Conservation (phyloP, 2,888 invertebrate species). For the Dicycla oo region DNA sequence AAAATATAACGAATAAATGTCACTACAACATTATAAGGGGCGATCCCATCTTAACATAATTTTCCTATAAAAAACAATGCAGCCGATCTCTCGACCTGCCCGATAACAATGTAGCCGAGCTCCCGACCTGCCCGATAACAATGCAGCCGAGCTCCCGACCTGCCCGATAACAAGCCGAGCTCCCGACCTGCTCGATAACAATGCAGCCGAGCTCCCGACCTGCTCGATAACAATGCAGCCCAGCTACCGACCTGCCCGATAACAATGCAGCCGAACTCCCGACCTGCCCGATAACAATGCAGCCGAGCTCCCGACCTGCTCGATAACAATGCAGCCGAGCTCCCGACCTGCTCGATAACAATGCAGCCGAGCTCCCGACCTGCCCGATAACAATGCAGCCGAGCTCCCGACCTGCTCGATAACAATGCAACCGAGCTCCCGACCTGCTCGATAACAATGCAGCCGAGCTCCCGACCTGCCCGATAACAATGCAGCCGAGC, state of each 20-base stretch:
- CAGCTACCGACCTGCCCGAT: constrained; percentile 38
- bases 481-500: constrained; percentile 57
- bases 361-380: constrained; percentile 42
- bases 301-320: constrained; percentile 25
- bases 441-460: constrained; percentile 56
- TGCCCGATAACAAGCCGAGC: constrained; percentile 51
- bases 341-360: constrained; percentile 50
- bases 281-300: constrained; percentile 56
- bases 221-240: constrained; percentile 56
- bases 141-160: constrained; percentile 42
- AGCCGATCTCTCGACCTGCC: constrained; percentile 28
- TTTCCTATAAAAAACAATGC: constrained; percentile 41
- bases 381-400: constrained; percentile 56
- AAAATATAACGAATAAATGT: constrained; percentile 32
- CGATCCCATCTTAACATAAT: constrained; percentile 47
- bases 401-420: constrained; percentile 40
- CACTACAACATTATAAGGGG: constrained; percentile 14
- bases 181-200: constrained; percentile 50
- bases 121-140: constrained; percentile 50
- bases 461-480: constrained; percentile 26
- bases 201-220: constrained; percentile 42
- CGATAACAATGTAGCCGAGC: constrained; percentile 57
- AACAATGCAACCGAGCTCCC: constrained; percentile 51
- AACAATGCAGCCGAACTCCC: constrained; percentile 51
- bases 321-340: constrained; percentile 57